Conservation (phyloP, 2,797 vertebrate species). For the Nyctibius grandis region DNA sequence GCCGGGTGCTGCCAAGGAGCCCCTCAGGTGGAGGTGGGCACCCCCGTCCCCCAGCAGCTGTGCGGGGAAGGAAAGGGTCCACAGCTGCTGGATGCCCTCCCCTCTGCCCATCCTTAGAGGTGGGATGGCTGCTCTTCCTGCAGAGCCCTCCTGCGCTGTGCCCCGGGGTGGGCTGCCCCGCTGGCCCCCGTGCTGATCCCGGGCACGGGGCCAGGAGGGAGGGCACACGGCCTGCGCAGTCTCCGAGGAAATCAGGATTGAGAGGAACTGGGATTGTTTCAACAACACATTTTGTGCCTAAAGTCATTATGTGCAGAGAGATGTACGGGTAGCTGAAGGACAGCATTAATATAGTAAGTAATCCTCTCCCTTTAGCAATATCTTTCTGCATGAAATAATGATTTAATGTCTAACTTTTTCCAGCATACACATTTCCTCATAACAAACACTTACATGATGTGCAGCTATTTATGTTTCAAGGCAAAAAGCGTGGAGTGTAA, state of each 20-base stretch:
- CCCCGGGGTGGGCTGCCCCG: fast-evolving
- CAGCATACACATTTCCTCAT: conserved; percentile 48
- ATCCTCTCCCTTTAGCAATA: conserved; percentile 65
- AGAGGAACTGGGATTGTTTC: not conserved
- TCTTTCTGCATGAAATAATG: conserved; percentile 73
- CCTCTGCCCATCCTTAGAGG: not conserved
- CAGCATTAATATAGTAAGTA: conserved; percentile 70
- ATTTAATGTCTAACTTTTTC: conserved; percentile 65
- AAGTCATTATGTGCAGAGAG: conserved; percentile 54
- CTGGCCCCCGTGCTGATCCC: fast-evolving
- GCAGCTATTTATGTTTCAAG: conserved; percentile 64
- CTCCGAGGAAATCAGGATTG: not conserved
- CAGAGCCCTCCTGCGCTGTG: not conserved
- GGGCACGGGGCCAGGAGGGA: not conserved
- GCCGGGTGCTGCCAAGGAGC: too few species aligned
- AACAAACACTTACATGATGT: conserved; percentile 64
- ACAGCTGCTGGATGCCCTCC: not conserved
- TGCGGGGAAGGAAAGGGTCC: not conserved
- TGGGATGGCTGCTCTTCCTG: not conserved
- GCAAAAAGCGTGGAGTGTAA: conserved; percentile 43
- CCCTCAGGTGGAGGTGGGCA: not conserved
- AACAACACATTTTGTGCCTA: conserved; percentile 11
- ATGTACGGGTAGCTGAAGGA: conserved; percentile 53
- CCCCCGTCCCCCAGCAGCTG: not conserved
- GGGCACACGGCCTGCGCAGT: not conserved